Base-by-base conservation (phyloP, 2,113 vertebrate genomes). In the Hirundichthys speculiger region DNA sequence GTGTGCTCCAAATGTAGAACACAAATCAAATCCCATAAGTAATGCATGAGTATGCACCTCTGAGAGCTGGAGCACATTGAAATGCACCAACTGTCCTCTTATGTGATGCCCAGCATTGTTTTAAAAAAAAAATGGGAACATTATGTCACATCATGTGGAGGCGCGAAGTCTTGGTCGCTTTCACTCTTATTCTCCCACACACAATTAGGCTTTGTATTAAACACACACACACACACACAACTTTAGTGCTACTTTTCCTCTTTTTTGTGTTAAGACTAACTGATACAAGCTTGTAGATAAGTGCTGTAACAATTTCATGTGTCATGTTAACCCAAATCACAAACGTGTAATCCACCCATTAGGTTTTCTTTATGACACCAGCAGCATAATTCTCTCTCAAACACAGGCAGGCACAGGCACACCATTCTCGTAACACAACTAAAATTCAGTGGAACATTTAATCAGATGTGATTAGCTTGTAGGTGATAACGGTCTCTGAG, bases 1-100 rank as follows among this genome's bases (percentile, higher is more conserved):
- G 30, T 56, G 64, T 69, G 55, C 54, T 52, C 47, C 57, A 49
- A 18, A 30, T 68, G 24, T 9, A 62, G 39, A 91, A 92, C 84
- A 93, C 90, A 22, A 92, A 94, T 67, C 93, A 62, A 15, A 43
- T 60, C 40, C 45, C 50, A 78, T 84, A 22, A 84, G 94, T 74
- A 93, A 95, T 93, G 69, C 43, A 83, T 56, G 38, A 41, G 25
- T 24, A 39, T 46, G 55, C 0, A 2, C 48, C 59, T 39, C 13
- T 48, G 58, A 75, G 69, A 68, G 50, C 20, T 66, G 73, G 30
- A 22, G 51, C 68, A 61, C 52, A 22, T 43, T 63, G 62, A 79
- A 84, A 66, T 60, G 73, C 71, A 58, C 30, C 16, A 27, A 4
- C 58, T 64, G 15, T 45, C 62, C 46, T 68, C 68, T 78, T 13